Evolutionary conservation across 35 echinoderm and acorn worm genomes (phyloP).

Genomic region (Ptychodera flava): DNA sequence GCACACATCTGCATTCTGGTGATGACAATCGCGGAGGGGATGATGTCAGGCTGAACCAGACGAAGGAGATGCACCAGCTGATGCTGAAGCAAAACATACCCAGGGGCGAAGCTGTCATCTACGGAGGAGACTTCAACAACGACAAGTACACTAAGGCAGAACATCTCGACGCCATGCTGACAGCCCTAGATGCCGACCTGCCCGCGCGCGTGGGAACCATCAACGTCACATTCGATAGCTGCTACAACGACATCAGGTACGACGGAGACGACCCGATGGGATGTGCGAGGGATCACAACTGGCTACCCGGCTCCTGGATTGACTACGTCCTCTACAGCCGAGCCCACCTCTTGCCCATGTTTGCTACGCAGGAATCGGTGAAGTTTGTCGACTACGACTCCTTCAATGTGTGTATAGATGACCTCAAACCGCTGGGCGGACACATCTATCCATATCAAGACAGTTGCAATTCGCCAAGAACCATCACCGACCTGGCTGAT

Average conservation of each 20-base stretch:
- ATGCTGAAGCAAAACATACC: constrained; percentile 41
- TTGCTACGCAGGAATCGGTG: neutral
- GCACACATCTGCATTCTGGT: constrained; percentile 51
- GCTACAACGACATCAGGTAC: constrained; percentile 4
- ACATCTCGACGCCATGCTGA: neutral
- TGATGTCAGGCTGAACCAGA: constrained; percentile 25
- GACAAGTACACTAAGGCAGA: constrained; percentile 4
- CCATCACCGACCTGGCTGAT: neutral
- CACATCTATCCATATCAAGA: neutral
- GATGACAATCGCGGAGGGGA: constrained; percentile 12
- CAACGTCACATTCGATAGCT: neutral
- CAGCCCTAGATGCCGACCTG: constrained; percentile 5
- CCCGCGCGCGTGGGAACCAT: constrained; percentile 13
- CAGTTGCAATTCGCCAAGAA: neutral
- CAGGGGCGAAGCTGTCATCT: constrained; percentile 52
- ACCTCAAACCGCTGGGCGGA: neutral
- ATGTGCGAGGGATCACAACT: too few species aligned
- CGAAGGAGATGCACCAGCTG: constrained; percentile 46
- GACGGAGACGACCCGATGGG: neutral
- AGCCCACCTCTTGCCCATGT: neutral
- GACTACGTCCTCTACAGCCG: constrained; percentile 10
- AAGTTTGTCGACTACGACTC: neutral
- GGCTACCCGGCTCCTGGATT: neutral
- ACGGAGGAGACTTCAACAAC: constrained; percentile 61
- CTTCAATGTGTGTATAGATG: neutral